Percentiles rank a stretch among this genome's conserved stretches.
These are phyloP conservation scores for Panagrolaimus sp. DNA, from an alignment of 1,140 invertebrate species.

Conservation along the genomic window DNA sequence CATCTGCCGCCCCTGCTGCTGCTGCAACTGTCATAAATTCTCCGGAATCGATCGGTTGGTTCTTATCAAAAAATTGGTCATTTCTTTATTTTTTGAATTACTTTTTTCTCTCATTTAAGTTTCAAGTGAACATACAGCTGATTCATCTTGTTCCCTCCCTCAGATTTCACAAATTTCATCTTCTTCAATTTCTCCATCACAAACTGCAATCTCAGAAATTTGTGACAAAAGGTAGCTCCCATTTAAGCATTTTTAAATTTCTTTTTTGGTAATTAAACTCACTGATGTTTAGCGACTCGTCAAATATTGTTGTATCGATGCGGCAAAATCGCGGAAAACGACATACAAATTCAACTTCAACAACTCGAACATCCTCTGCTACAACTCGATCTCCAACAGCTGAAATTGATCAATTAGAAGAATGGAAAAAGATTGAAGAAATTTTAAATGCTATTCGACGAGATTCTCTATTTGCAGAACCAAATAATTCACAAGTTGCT, in stretches of 20 bases:
- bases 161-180: conserved; percentile 3
- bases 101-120: too few relatives aligned
- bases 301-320: conserved; percentile 2
- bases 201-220: conserved; percentile 5
- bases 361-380: neutral
- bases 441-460: conserved; percentile 60
- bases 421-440: conserved; percentile 59
- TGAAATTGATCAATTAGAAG: conserved; percentile 28
- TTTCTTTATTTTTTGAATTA: too few relatives aligned
- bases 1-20: too few relatives aligned
- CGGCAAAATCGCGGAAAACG: neutral
- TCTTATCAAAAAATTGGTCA: too few relatives aligned
- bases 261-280: neutral
- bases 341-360: conserved; percentile 4
- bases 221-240: neutral
- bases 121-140: neutral
- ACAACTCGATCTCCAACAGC: neutral
- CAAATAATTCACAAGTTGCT: conserved; percentile 26
- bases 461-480: conserved; percentile 36
- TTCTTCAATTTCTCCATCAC: neutral
- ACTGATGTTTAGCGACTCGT: neutral
- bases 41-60: too few relatives aligned
- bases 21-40: too few relatives aligned
- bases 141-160: conserved; percentile 3
- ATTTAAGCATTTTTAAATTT: too few relatives aligned